Conservation (phyloP, 2,888 invertebrate genomes). For the Stenodema calcarata region DNA sequence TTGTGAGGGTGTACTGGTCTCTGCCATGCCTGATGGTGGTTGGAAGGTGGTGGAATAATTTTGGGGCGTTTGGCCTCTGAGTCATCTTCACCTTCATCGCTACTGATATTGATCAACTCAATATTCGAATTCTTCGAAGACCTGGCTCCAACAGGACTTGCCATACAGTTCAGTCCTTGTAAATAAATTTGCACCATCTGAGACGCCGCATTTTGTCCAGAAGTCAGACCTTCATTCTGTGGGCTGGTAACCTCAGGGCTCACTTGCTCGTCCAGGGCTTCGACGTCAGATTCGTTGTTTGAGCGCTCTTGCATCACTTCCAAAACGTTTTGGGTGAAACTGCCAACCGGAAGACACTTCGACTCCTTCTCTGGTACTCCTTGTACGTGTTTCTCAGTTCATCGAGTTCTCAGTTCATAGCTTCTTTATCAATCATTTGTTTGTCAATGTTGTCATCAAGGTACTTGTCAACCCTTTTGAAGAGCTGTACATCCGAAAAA, state of each 20-base stretch:
- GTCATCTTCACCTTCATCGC: constrained; percentile 67
- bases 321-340: constrained; percentile 63
- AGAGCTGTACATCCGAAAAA: constrained; percentile 39
- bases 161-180: constrained; percentile 14
- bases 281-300: constrained; percentile 16
- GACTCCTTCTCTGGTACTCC: constrained; percentile 83
- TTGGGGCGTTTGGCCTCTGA: neutral
- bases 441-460: constrained; percentile 81
- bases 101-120: constrained; percentile 80
- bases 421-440: constrained; percentile 80
- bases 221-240: neutral
- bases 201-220: neutral
- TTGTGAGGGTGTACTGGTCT: neutral
- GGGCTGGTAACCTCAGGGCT: neutral
- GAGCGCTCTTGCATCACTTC: constrained; percentile 35
- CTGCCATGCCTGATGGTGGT: no score
- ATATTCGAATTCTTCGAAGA: constrained; percentile 6
- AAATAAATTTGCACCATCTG: constrained; percentile 18
- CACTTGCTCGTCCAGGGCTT: constrained; percentile 1
- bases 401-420: constrained; percentile 86
- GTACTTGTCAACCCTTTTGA: constrained; percentile 63
- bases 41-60: neutral
- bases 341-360: constrained; percentile 76
- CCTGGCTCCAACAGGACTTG: neutral
- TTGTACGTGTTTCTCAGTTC: constrained; percentile 75